Evolutionary conservation across 2,797 vertebrate genomes (phyloP).

Genomic region (Thaleichthys pacificus): DNA sequence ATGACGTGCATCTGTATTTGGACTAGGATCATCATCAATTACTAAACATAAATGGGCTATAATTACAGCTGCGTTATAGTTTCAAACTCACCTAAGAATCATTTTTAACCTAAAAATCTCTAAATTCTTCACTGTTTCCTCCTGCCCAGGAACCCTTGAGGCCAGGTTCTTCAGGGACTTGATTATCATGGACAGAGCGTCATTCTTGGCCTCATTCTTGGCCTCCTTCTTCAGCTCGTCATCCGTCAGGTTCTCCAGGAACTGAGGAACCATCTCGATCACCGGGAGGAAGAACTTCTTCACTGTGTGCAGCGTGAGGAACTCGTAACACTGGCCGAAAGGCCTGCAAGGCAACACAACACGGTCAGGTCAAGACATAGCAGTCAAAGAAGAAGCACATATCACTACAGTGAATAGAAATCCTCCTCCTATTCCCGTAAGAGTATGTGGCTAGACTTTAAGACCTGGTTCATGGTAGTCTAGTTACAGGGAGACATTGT

Average conservation of each 20-base stretch:
- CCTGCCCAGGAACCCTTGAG: constrained; percentile 97
- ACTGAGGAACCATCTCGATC: constrained; percentile 99
- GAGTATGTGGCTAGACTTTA: not conserved
- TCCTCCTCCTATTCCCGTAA: not conserved
- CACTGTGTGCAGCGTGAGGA: constrained; percentile 98
- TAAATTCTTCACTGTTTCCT: constrained; percentile 99
- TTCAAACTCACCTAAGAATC: constrained; percentile 95
- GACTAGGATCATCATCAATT: not conserved
- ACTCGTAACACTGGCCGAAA: constrained; percentile 99
- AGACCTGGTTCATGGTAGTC: not conserved
- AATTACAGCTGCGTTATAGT: not conserved
- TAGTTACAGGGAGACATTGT: too few species aligned
- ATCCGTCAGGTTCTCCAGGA: constrained; percentile 99
- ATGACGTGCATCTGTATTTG: too few species aligned
- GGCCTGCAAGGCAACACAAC: constrained; percentile 78
- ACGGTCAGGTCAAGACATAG: not conserved
- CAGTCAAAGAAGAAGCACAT: not conserved
- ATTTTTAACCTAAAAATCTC: constrained; percentile 99
- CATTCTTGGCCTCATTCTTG: constrained; percentile 99
- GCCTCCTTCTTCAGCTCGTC: constrained; percentile 99
- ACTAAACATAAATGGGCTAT: not conserved
- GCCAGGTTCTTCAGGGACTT: constrained; percentile 99
- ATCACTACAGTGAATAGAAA: too few species aligned
- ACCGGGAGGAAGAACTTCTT: constrained; percentile 99
- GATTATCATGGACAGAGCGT: constrained; percentile 99